Conservation (phyloP, 2,797 vertebrate genomes). For the Hippoglossus hippoglossus region DNA sequence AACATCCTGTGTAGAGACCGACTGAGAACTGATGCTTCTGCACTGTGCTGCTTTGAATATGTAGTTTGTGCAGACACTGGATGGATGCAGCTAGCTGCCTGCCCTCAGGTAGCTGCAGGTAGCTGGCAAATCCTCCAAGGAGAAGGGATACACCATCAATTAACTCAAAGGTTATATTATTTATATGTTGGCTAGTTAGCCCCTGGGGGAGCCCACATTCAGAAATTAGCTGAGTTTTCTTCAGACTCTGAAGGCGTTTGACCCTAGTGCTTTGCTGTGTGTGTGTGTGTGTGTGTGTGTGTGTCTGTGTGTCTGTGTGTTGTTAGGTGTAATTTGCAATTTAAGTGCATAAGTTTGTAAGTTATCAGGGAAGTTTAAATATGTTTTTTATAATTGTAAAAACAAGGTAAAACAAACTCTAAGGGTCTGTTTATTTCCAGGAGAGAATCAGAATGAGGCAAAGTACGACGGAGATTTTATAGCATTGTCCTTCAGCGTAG, state of each 20-base stretch:
- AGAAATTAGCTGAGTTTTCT: background rate
- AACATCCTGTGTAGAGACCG: too few relatives aligned
- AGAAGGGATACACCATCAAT: background rate
- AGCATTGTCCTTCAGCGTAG: conserved; percentile 60
- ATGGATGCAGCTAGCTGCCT: background rate
- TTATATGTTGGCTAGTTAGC: background rate
- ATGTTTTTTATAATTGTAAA: background rate
- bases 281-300: background rate
- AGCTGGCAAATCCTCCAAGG: background rate
- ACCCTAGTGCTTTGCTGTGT: background rate
- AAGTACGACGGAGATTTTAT: conserved; percentile 37
- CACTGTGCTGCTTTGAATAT: background rate
- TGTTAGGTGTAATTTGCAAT: background rate
- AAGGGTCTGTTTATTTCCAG: conserved; percentile 26
- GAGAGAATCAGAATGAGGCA: conserved; percentile 14
- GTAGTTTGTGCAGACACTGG: background rate
- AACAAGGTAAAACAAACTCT: background rate
- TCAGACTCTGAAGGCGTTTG: background rate
- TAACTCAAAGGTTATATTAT: background rate
- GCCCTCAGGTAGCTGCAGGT: background rate
- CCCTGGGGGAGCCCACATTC: background rate
- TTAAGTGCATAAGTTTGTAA: too few relatives aligned
- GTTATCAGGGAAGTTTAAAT: background rate
- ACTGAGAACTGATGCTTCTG: background rate
- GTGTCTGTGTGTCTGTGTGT: background rate